These are phyloP conservation scores for Bombyx mandarina DNA, from an alignment of 1,140 invertebrate genomes.

Conservation along the genomic window DNA sequence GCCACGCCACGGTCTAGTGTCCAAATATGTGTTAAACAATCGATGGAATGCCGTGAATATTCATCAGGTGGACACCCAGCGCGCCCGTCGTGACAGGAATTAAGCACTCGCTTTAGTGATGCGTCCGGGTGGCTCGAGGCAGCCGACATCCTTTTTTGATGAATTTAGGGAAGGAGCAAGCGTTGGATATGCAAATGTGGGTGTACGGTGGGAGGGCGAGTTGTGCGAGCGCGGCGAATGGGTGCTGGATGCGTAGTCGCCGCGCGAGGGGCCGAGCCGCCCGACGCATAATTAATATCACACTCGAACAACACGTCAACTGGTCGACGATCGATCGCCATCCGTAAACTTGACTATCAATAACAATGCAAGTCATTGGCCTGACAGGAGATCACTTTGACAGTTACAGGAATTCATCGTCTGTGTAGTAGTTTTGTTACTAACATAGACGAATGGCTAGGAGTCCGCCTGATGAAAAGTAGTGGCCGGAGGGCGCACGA, in stretches of 20 bases:
- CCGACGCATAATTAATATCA: constrained; percentile 60
- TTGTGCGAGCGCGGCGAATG: constrained; percentile 61
- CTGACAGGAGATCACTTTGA: constrained; percentile 19
- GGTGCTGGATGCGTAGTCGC: constrained; percentile 46
- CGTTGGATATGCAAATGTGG: constrained; percentile 63
- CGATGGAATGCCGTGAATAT: constrained; percentile 65
- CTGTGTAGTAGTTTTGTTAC: too few relatives aligned
- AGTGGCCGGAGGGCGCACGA: too few relatives aligned
- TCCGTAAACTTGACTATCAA: constrained; percentile 40
- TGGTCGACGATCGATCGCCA: constrained; percentile 59
- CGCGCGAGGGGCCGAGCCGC: constrained; percentile 40
- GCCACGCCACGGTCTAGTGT: constrained; percentile 41
- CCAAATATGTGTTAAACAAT: constrained; percentile 67
- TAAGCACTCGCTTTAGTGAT: constrained; percentile 51
- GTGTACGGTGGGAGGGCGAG: constrained; percentile 61
- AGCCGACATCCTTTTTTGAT: constrained; percentile 52
- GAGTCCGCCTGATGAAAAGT: too few relatives aligned
- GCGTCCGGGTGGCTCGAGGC: constrained; percentile 56
- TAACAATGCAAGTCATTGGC: constrained; percentile 31
- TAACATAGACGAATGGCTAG: too few relatives aligned
- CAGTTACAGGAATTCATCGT: too few relatives aligned
- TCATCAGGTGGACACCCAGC: constrained; percentile 65
- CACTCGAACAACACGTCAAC: constrained; percentile 54
- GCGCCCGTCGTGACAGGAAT: constrained; percentile 63
- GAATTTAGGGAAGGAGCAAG: constrained; percentile 53